Conservation (phyloP, 1,140 invertebrate genomes). For the Halictus rubicundus region DNA sequence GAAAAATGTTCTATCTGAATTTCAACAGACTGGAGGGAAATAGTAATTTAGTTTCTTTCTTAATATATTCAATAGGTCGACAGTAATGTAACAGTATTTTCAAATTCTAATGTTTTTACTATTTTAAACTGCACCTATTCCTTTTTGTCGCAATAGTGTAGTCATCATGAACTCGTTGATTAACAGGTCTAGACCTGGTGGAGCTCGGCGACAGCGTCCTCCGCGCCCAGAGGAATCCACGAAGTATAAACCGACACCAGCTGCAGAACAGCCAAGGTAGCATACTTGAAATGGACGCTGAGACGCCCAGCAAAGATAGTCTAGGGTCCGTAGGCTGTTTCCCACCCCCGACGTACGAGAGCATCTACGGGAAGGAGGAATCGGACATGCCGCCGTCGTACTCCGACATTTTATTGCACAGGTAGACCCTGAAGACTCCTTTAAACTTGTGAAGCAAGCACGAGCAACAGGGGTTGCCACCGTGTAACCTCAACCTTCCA, state of each 20-base stretch:
- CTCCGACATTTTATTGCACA: conserved; percentile 76
- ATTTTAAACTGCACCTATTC: too few species aligned
- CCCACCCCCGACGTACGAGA: conserved; percentile 78
- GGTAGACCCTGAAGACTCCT: conserved; percentile 47
- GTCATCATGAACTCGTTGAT: background rate
- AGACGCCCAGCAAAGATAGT: conserved; percentile 77
- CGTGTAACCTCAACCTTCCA: too few species aligned
- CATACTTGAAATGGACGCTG: conserved; percentile 76
- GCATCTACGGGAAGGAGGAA: conserved; percentile 77
- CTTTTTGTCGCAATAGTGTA: too few species aligned
- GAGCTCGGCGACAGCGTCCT: conserved; percentile 81
- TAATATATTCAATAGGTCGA: too few species aligned
- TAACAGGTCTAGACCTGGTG: conserved; percentile 79
- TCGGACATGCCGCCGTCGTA: conserved; percentile 77
- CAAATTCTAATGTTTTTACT: too few species aligned
- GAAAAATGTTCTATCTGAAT: too few species aligned
- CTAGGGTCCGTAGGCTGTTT: conserved; percentile 73
- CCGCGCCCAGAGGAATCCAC: conserved; percentile 74
- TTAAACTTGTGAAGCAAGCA: too few species aligned
- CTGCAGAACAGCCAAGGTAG: conserved; percentile 73
- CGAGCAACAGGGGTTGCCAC: too few species aligned
- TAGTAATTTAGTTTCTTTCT: too few species aligned
- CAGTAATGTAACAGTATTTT: too few species aligned
- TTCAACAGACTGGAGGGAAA: too few species aligned
- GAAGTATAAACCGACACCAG: conserved; percentile 70